Percentiles rank a stretch among this genome's conserved stretches.
These are phyloP conservation scores for Guaruba guarouba DNA, from an alignment of 2,113 vertebrate species.

Conservation along the genomic window DNA sequence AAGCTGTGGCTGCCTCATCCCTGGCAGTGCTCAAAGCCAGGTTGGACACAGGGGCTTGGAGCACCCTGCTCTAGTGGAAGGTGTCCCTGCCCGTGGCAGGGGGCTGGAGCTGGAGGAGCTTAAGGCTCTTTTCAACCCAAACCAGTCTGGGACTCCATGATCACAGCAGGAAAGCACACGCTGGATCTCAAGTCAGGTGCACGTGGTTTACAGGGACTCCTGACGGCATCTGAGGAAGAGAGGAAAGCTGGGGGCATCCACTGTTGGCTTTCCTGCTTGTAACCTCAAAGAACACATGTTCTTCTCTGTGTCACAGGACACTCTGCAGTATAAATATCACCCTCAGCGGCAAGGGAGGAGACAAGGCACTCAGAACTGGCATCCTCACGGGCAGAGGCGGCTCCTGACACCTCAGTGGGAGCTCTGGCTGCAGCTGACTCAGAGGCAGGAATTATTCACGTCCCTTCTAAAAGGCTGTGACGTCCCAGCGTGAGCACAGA, in stretches of 20 bases:
- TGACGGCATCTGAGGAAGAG: fast-evolving
- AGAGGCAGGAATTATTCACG: not conserved
- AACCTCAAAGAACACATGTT: not conserved
- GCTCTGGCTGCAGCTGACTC: not conserved
- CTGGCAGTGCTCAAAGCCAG: no score
- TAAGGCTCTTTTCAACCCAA: not conserved
- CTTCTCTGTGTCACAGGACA: not conserved
- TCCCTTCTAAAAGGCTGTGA: not conserved
- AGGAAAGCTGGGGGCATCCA: not conserved
- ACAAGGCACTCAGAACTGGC: not conserved
- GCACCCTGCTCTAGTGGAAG: not conserved
- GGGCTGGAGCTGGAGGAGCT: not conserved
- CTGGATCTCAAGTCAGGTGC: not conserved
- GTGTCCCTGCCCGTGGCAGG: not conserved
- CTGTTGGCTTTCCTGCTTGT: not conserved
- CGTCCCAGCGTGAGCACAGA: not conserved
- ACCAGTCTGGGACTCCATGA: not conserved
- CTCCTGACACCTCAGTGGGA: not conserved
- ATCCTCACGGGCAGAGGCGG: not conserved
- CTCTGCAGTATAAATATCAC: not conserved
- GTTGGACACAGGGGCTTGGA: not conserved
- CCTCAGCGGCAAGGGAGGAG: not conserved
- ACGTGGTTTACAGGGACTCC: not conserved
- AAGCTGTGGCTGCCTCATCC: not conserved
- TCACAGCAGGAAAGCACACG: fast-evolving